phyloP scores from a whole-genome alignment of 2,888 invertebrate species.

The Athalia rosae region DNA sequence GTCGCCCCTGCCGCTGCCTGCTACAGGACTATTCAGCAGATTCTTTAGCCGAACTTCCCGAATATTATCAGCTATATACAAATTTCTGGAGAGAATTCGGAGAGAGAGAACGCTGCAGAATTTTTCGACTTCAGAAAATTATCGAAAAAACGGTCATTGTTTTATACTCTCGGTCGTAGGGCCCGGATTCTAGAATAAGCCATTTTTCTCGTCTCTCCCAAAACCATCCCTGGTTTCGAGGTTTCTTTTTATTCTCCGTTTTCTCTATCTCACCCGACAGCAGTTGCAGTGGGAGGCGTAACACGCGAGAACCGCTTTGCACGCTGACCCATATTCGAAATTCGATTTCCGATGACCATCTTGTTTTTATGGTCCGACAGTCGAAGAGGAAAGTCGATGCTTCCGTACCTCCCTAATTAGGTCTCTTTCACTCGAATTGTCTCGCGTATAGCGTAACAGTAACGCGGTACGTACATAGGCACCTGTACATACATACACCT shows the following conservation, averaged over 20 bases:
- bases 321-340: conserved; percentile 28
- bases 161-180: neutral
- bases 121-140: neutral
- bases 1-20: conserved; percentile 16
- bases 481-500: neutral
- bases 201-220: too few species aligned
- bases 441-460: conserved; percentile 5
- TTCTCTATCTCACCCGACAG: neutral
- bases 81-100: conserved; percentile 20
- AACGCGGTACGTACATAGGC: neutral
- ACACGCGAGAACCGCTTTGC: neutral
- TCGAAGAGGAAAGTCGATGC: neutral
- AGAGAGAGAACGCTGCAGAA: conserved; percentile 10
- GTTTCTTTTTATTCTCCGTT: too few species aligned
- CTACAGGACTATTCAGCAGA: conserved; percentile 24
- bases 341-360: conserved; percentile 34
- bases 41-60: conserved; percentile 36
- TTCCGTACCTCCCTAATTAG: conserved; percentile 37
- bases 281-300: neutral
- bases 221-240: too few species aligned
- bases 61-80: conserved; percentile 10
- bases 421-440: conserved; percentile 15
- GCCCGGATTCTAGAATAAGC: too few species aligned
- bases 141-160: neutral
- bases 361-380: conserved; percentile 17